A percentile compares a stretch with the other conserved stretches of the same genome.
Conservation (phyloP, 2,113 vertebrate genomes). For the Salminus brasiliensis region DNA sequence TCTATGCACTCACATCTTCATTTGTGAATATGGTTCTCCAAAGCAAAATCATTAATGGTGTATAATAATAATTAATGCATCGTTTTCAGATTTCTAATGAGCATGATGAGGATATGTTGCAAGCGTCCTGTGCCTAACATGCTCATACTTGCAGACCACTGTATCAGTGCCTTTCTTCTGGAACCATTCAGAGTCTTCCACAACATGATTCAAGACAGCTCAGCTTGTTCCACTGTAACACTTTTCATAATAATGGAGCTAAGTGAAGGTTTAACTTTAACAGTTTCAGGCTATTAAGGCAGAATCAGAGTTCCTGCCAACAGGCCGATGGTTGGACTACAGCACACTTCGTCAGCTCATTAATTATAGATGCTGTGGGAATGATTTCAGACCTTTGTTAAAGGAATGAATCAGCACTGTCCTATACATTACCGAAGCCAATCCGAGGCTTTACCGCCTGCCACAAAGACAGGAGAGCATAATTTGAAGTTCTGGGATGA, state of each 20-base stretch:
- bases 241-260: slow-evolving; percentile 20
- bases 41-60: too few relatives aligned
- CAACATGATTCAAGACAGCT: neutral
- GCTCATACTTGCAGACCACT: too few relatives aligned
- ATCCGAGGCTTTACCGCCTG: neutral
- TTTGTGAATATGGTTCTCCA: too few relatives aligned
- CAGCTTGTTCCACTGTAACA: neutral
- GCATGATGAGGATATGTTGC: too few relatives aligned
- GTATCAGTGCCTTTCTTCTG: neutral
- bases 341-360: neutral
- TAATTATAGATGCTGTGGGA: slow-evolving; percentile 10
- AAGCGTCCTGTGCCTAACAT: too few relatives aligned
- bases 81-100: too few relatives aligned
- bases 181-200: neutral
- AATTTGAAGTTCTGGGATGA: neutral
- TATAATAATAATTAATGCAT: too few relatives aligned
- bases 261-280: slow-evolving; percentile 22
- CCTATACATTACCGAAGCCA: neutral
- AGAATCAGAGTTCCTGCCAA: slow-evolving; percentile 1
- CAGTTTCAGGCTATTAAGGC: neutral
- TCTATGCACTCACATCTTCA: too few relatives aligned
- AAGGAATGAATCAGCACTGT: slow-evolving; percentile 1
- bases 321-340: neutral
- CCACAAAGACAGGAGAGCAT: neutral
- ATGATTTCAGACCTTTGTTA: slow-evolving; percentile 9